Evolutionary conservation across 2,888 invertebrate species (phyloP), one percentile per base, ranked within the genome.

Genomic region (Caenorhabditis sinica): DNA sequence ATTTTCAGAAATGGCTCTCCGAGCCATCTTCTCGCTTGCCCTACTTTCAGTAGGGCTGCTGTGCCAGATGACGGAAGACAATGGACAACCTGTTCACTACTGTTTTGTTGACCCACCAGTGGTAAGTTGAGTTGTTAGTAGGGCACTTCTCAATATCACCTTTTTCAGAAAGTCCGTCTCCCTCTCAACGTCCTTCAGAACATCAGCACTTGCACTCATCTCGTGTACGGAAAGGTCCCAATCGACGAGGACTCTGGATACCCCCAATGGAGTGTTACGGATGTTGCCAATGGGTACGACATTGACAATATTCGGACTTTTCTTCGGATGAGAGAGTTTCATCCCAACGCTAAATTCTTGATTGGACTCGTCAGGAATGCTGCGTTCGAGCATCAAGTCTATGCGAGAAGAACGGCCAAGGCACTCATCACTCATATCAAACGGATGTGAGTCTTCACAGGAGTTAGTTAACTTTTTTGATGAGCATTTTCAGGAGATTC

Each of bases 171-270:
- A 11, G 11, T 15, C 17, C 53, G 36, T 20, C 61, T 84, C 43
- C 43, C 72, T n/a, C 75, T 76, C 13, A 33, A 63, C 53, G 36
- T 81, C 6, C 72, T 84, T 0, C 15, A 61, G 6, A 84, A 84
- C 61, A 61, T 81, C 68, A 76, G 82, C 2, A 49, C 72, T 0
- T 85, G 85, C 69, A 85, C 82, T 23, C 85, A 85, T 23, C 40
- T 82, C 4, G 77, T 85, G n/a, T 85, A 82, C 43, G 77, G 85
- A 4, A 23, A 15, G 15, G 43, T 82, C 15, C 45, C 69, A 0
- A 77, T 85, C 49, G 72, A 85, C 33, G 60, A 36, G 0, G 69
- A 63, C 25, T 40, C 20, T 25, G 77, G 77, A n/a, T 60, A 56
- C 11, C 84, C 81, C 1, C 56, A 84, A 45, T 84, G 73, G 68